Evolutionary conservation across 2,888 invertebrate genomes (phyloP), one percentile per base, ranked within the genome.

Genomic region (Taphrorychus bicolor): DNA sequence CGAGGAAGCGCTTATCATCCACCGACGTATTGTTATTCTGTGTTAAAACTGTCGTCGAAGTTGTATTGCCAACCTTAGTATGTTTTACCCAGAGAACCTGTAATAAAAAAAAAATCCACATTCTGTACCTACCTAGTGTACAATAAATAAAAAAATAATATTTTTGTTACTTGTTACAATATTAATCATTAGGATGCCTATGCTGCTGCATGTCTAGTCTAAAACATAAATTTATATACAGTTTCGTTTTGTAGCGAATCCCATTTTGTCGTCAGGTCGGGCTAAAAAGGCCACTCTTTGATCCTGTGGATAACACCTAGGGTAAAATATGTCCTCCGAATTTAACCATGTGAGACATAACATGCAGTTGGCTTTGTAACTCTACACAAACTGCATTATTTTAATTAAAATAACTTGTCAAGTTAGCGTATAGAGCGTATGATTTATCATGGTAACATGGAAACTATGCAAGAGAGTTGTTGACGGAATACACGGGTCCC

Each of bases 11-110:
- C 77, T 86, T 87, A 72, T 90, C 89, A 53, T 87, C 87, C 73
- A 88, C 87, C 75, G 89, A 88, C 0, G 89, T 89, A 63, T 87
- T 86, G 24, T 87, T 80, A 3, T 89, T 89, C 17, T 88, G 87
- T 7, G 89, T 89, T 24, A 90, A 32, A 40, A 69, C 24, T 22
- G 49, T 56, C 1, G 16, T 17, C 9, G 59, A 14, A 7, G 11
- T 67, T 14, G 69, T 88, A 78, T 59, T 89, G 87, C 74, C 89
- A 88, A 80, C 89, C 88, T 77, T 86, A 86, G 79, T 87, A 22
- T 72, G 84, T 74, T 89, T 84, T 74, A 90, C 88, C 90, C 90
- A 91, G 45, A 89, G 88, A n/a, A 90, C 89, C 90, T 90, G 82
- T 40, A 54, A 58, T 21, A 22, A 45, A n/a, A n/a, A n/a, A n/a